These are phyloP conservation scores for Pegea sp. DNA, from an alignment of 23 tunicate genomes.

Conservation along the genomic window DNA sequence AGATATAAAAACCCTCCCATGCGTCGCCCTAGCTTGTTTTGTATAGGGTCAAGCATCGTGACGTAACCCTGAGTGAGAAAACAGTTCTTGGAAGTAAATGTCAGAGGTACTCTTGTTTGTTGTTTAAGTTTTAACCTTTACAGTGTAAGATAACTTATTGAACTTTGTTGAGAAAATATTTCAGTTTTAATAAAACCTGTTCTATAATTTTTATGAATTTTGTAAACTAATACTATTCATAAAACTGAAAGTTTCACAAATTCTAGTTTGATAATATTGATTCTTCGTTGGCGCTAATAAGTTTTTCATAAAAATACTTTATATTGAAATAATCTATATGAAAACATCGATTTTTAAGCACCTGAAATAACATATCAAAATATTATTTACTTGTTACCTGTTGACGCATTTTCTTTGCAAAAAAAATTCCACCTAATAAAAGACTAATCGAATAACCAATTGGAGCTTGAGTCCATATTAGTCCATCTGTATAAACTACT, in stretches of 20 bases:
- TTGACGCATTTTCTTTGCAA: constrained; percentile 53
- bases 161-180: too few species aligned
- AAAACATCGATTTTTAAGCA: background rate
- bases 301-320: background rate
- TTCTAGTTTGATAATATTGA: too few species aligned
- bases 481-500: constrained; percentile 36
- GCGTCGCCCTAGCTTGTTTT: constrained; percentile 50
- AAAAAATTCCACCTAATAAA: constrained; percentile 47
- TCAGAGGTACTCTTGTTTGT: too few species aligned
- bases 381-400: constrained; percentile 23
- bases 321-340: background rate
- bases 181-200: too few species aligned
- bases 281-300: background rate
- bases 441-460: constrained; percentile 41
- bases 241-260: too few species aligned
- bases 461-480: constrained; percentile 79
- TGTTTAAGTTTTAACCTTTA: too few species aligned
- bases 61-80: constrained; percentile 45
- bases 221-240: too few species aligned
- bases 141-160: too few species aligned
- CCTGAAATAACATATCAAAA: background rate
- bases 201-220: too few species aligned
- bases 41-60: constrained; percentile 96
- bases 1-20: constrained; percentile 81
- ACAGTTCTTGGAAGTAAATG: background rate